Evolutionary conservation across 2,797 vertebrate genomes (phyloP).

Genomic region (Philypnodon macrostomus): DNA sequence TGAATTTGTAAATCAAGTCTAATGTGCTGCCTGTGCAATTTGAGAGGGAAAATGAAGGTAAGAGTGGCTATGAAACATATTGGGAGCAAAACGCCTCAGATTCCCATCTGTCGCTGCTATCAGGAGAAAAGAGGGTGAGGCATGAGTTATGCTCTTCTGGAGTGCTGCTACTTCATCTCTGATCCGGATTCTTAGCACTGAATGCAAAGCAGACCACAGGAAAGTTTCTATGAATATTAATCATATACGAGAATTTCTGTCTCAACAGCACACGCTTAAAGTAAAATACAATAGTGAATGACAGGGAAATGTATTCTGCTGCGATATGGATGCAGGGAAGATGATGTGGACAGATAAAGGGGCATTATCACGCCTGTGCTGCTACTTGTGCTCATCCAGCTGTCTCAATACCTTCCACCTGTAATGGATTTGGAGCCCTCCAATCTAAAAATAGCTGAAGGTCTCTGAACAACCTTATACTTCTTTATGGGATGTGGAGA

Average conservation of each 20-base stretch:
- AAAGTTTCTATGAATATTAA: slow-evolving; percentile 48
- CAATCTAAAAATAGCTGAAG: slow-evolving; percentile 71
- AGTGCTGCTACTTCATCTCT: slow-evolving; percentile 51
- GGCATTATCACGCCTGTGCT: slow-evolving; percentile 60
- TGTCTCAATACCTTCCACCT: slow-evolving; percentile 63
- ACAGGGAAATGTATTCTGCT: slow-evolving; percentile 55
- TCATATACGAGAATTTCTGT: slow-evolving; percentile 41
- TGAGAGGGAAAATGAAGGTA: slow-evolving; percentile 55
- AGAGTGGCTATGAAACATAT: slow-evolving; percentile 58
- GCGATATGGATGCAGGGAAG: slow-evolving; percentile 39
- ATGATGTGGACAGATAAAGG: slow-evolving; percentile 63
- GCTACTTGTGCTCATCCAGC: slow-evolving; percentile 66
- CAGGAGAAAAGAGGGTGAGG: slow-evolving; percentile 35
- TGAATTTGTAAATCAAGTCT: slow-evolving; percentile 71
- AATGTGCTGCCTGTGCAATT: slow-evolving; percentile 68
- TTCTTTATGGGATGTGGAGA: slow-evolving; percentile 58
- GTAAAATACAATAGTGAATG: slow-evolving; percentile 47
- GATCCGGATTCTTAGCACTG: slow-evolving; percentile 41
- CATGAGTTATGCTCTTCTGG: slow-evolving; percentile 48
- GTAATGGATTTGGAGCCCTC: slow-evolving; percentile 66
- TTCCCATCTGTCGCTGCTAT: slow-evolving; percentile 63
- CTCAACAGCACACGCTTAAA: slow-evolving; percentile 46
- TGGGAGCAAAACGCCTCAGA: slow-evolving; percentile 58
- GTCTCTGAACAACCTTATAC: slow-evolving; percentile 58
- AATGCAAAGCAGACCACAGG: slow-evolving; percentile 55